Percentiles rank a stretch among this genome's conserved stretches.
Evolutionary conservation across 2,113 vertebrate genomes (phyloP).

Genomic region (Etheostoma spectabile): DNA sequence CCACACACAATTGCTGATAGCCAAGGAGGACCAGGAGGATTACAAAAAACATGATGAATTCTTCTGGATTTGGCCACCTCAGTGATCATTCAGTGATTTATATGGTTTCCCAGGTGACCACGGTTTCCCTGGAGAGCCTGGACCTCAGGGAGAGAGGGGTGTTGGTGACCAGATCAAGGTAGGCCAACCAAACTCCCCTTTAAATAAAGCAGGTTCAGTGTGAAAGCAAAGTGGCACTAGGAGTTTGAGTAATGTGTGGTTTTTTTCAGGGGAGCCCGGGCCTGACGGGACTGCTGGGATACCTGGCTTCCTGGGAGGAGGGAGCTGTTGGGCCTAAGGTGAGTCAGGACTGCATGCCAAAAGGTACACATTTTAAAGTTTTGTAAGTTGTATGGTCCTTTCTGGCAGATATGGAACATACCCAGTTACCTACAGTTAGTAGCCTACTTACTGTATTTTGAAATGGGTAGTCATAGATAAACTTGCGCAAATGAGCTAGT

Average conservation of each 20-base stretch:
- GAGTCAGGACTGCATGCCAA: background rate
- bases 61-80: background rate
- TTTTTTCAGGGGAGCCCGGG: slow-evolving; percentile 79
- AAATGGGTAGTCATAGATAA: background rate
- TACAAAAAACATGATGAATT: too few relatives aligned
- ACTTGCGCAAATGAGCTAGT: too few relatives aligned
- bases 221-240: background rate
- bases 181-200: background rate
- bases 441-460: background rate
- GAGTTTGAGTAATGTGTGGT: background rate
- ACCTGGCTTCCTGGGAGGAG: slow-evolving; percentile 83
- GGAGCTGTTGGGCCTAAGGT: slow-evolving; percentile 83
- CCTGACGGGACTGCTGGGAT: slow-evolving; percentile 75
- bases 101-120: slow-evolving; percentile 77
- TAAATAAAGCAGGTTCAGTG: background rate
- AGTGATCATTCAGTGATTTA: background rate
- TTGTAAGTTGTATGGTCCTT: background rate
- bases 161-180: slow-evolving; percentile 82
- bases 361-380: background rate
- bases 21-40: too few relatives aligned
- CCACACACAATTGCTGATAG: too few relatives aligned
- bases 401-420: background rate
- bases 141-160: slow-evolving; percentile 78
- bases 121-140: slow-evolving; percentile 82
- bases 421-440: background rate